Evolutionary conservation across 2,888 invertebrate species (phyloP).

Genomic region (Nemoura dubitans): DNA sequence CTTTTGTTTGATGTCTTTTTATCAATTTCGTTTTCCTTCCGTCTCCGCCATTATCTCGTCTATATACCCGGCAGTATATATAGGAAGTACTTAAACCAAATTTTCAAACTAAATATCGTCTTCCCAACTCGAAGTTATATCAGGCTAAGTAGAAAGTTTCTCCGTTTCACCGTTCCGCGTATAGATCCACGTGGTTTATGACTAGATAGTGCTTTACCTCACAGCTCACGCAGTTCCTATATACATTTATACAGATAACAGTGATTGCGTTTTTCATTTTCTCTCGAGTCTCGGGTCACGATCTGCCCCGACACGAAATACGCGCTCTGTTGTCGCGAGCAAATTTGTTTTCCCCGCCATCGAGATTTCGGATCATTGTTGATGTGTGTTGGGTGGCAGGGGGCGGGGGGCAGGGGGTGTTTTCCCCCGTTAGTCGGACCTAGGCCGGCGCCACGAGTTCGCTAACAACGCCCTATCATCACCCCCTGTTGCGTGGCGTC

Average conservation of each 20-base stretch:
- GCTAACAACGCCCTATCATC: conserved; percentile 14
- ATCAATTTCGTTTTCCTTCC: not conserved
- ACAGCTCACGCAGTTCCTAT: not conserved
- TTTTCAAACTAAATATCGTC: not conserved
- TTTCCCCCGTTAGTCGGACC: not conserved
- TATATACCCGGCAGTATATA: not conserved
- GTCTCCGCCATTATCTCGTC: not conserved
- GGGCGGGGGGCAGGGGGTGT: no score
- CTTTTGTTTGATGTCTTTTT: not conserved
- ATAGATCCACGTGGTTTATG: not conserved
- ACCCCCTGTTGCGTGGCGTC: not conserved
- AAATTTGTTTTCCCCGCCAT: conserved; percentile 35
- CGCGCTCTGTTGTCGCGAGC: not conserved
- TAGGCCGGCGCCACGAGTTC: not conserved
- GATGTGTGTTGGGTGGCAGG: not conserved
- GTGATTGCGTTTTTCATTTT: conserved; percentile 35
- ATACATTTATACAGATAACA: not conserved
- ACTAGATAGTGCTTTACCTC: not conserved
- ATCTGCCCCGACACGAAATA: not conserved
- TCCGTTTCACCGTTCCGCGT: no score
- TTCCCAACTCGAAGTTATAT: not conserved
- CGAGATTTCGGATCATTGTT: conserved; percentile 1
- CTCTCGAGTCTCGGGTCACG: not conserved
- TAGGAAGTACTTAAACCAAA: conserved; percentile 1
- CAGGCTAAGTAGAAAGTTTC: conserved; percentile 28